Evolutionary conservation across 2,113 vertebrate species (phyloP).

Genomic region (Oncorhynchus clarkii): DNA sequence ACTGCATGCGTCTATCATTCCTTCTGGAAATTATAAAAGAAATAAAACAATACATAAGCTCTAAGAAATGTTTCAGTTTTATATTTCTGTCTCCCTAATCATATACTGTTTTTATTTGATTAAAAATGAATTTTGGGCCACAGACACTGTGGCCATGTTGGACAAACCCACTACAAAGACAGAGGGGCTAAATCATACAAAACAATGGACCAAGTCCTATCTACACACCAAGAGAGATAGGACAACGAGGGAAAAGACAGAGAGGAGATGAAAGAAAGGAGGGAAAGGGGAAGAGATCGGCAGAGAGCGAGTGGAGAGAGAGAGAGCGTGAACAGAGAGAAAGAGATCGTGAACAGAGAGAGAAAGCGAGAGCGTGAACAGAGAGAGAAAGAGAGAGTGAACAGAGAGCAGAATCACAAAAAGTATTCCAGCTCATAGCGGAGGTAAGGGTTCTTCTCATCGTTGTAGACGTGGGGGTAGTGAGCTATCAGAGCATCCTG

Average conservation of each 20-base stretch:
- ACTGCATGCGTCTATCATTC: constrained; percentile 2
- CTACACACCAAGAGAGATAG: constrained; percentile 26
- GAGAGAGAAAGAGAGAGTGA: constrained; percentile 2
- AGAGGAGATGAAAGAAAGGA: background rate
- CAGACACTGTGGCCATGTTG: constrained; percentile 24
- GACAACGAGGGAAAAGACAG: background rate
- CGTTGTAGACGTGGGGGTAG: constrained; percentile 95
- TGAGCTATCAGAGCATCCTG: constrained; percentile 97
- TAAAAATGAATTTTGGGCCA: constrained; percentile 40
- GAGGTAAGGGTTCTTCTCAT: constrained; percentile 96
- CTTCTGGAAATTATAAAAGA: constrained; percentile 25
- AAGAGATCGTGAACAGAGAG: background rate
- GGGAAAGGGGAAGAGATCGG: too few relatives aligned
- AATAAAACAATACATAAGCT: constrained; percentile 61
- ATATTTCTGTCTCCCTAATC: background rate
- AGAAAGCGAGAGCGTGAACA: background rate
- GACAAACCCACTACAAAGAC: constrained; percentile 33
- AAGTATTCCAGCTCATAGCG: constrained; percentile 97
- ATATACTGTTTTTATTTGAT: background rate
- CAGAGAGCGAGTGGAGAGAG: background rate
- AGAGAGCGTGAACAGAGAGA: too few relatives aligned
- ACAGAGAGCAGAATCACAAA: constrained; percentile 74
- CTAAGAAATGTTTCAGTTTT: constrained; percentile 23
- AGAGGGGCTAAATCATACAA: constrained; percentile 47
- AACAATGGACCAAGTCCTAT: constrained; percentile 39